Conservation (phyloP, 2,888 invertebrate species). For the Agrilus cyanescens region DNA sequence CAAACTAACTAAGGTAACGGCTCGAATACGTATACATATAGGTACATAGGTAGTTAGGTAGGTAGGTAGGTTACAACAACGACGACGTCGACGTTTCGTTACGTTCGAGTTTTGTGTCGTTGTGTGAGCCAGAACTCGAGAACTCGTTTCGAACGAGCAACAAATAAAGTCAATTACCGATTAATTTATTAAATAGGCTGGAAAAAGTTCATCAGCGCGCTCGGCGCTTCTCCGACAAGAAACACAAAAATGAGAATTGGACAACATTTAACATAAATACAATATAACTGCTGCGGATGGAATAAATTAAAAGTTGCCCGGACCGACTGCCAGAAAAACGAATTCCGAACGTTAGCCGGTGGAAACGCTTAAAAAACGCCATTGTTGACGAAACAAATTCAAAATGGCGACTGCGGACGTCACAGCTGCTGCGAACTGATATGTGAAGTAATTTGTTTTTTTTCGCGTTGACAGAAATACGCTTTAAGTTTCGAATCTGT, state of each 20-base stretch:
- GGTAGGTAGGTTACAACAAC: too few relatives aligned
- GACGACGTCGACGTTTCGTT: too few relatives aligned
- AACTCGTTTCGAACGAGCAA: background rate
- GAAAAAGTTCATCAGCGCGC: slow-evolving; percentile 9
- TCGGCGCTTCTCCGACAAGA: slow-evolving; percentile 9
- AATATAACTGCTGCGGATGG: slow-evolving; percentile 24
- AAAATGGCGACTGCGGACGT: slow-evolving; percentile 31
- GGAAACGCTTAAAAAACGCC: slow-evolving; percentile 28
- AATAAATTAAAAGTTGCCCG: slow-evolving; percentile 28
- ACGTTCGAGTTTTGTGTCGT: too few relatives aligned
- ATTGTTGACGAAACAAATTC: slow-evolving; percentile 34
- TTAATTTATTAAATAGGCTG: slow-evolving; percentile 10
- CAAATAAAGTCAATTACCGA: slow-evolving; percentile 7
- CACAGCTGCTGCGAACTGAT: slow-evolving; percentile 26
- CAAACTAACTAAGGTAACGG: too few relatives aligned
- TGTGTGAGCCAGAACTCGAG: background rate
- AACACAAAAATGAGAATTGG: slow-evolving; percentile 24
- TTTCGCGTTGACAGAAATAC: slow-evolving; percentile 31
- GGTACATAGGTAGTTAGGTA: too few relatives aligned
- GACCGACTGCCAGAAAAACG: slow-evolving; percentile 27
- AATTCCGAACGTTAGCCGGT: slow-evolving; percentile 29
- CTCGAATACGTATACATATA: too few relatives aligned
- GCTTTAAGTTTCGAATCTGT: slow-evolving; percentile 29
- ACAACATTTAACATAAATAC: slow-evolving; percentile 29
- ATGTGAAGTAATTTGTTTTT: slow-evolving; percentile 31